These are phyloP conservation scores for Xyrichtys novacula DNA, from an alignment of 2,797 vertebrate genomes.

Conservation along the genomic window DNA sequence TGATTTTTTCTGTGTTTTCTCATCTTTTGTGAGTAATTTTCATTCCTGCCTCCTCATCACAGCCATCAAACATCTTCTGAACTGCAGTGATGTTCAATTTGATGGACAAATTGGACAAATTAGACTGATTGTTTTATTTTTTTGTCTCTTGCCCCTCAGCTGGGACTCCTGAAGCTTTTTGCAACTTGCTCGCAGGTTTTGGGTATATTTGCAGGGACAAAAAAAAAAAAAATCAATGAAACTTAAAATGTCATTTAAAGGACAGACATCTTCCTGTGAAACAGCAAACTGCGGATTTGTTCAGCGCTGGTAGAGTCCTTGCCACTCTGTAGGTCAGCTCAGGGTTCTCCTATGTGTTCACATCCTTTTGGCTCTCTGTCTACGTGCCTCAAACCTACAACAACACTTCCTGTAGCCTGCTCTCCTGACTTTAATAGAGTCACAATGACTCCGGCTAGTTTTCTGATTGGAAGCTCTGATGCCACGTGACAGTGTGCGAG, in stretches of 20 bases:
- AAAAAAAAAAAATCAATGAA: conserved; percentile 16
- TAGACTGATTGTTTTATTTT: neutral
- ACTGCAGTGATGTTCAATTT: neutral
- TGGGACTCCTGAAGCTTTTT: neutral
- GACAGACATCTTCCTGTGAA: neutral
- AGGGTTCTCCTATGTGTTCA: conserved; percentile 38
- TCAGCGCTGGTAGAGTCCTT: conserved; percentile 34
- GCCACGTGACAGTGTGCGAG: conserved; percentile 35
- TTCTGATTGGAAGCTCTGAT: conserved; percentile 20
- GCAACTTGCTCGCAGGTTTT: neutral
- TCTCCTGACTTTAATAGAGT: conserved; percentile 1
- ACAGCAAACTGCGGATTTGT: conserved; percentile 28
- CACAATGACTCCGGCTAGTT: neutral
- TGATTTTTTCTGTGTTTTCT: neutral
- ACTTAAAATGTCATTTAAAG: conserved; percentile 21
- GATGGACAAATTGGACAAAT: neutral
- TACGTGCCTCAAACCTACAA: conserved; percentile 32
- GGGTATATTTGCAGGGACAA: neutral
- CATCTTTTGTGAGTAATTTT: neutral
- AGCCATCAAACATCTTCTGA: neutral
- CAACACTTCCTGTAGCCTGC: conserved; percentile 14
- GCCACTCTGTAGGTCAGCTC: conserved; percentile 41
- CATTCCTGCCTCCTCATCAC: too few relatives aligned
- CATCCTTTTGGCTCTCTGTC: conserved; percentile 40
- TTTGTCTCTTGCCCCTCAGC: neutral